Evolutionary conservation across 1,140 invertebrate species (phyloP), one percentile per base, ranked within the genome.

Genomic region (Sycophaga agraensis): DNA sequence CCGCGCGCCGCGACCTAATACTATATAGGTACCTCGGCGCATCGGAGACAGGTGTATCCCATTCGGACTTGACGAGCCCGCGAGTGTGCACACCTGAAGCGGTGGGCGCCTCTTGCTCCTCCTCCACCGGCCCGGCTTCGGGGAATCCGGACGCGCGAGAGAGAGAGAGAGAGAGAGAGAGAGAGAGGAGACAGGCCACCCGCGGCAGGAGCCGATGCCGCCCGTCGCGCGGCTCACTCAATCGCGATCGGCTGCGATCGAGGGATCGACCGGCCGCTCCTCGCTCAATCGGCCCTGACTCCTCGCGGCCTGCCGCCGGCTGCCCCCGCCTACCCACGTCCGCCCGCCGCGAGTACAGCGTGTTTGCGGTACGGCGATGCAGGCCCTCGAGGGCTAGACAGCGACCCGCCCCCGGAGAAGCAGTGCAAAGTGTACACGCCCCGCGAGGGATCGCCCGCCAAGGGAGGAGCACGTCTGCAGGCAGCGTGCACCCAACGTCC

Each of bases 21-120:
- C 28, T 11, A n/a, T n/a, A n/a, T n/a, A n/a, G n/a, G 28, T 4
- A 4, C 11, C 28, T 31, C 14, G 12, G n/a, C 26, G 21, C 37
- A 7, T 53, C 17, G 6, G 71, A 73, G 78, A 83, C 83, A 84
- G 82, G 82, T 84, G 82, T 77, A 81, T 80, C 74, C 78, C 82
- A 83, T 82, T 84, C 82, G 73, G 73, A 74, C 71, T 76, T 72
- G 58, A 73, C 73, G 70, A 74, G 73, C 72, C 73, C 72, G 70
- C 8, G 12, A 75, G 73, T 73, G 76, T 77, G 67, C 72, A 75
- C 68, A n/a, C n/a, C n/a, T n/a, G n/a, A n/a, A n/a, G n/a, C n/a
- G n/a, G n/a, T n/a, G n/a, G n/a, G n/a, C n/a, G n/a, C n/a, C n/a
- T n/a, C 28, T 31, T 11, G 4, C 28, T 31, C 28, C 28, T 11